A percentile compares a stretch with the other conserved stretches of the same genome.
phyloP scores from a whole-genome alignment of 1,140 invertebrate genomes.

The Papilio glaucus region DNA sequence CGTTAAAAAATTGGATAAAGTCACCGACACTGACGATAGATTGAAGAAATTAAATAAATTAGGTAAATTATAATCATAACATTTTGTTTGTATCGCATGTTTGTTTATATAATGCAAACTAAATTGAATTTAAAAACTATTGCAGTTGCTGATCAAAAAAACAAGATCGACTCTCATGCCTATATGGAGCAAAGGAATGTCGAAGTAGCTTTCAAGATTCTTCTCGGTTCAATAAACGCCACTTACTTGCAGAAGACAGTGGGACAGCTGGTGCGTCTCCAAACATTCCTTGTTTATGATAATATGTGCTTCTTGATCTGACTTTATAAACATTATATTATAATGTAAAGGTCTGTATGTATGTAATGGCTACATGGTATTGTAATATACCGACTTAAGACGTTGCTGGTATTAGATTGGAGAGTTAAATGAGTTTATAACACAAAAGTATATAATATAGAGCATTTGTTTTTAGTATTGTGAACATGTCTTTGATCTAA shows the following conservation, averaged over 20 bases:
- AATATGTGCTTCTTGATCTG: too few species aligned
- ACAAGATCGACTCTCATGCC: conserved; percentile 57
- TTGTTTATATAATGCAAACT: conserved; percentile 7
- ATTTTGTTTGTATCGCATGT: background rate
- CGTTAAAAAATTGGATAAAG: conserved; percentile 61
- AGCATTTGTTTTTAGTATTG: too few species aligned
- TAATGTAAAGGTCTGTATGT: too few species aligned
- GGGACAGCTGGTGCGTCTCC: conserved; percentile 61
- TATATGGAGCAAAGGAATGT: conserved; percentile 62
- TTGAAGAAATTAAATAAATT: conserved; percentile 68
- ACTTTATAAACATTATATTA: too few species aligned
- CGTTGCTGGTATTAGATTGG: too few species aligned
- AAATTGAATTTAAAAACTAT: conserved; percentile 36
- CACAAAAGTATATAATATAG: too few species aligned
- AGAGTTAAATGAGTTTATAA: too few species aligned
- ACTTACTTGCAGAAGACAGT: conserved; percentile 61
- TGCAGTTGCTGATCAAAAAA: conserved; percentile 65
- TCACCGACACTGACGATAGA: conserved; percentile 55
- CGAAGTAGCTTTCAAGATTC: conserved; percentile 68
- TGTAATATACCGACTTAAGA: too few species aligned
- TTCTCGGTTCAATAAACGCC: conserved; percentile 59
- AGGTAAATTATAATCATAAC: conserved; percentile 45
- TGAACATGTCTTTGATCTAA: too few species aligned
- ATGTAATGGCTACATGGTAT: too few species aligned
- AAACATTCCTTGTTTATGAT: background rate